phyloP scores from a whole-genome alignment of 2,888 invertebrate genomes.

The Platerodrilus igneus region DNA sequence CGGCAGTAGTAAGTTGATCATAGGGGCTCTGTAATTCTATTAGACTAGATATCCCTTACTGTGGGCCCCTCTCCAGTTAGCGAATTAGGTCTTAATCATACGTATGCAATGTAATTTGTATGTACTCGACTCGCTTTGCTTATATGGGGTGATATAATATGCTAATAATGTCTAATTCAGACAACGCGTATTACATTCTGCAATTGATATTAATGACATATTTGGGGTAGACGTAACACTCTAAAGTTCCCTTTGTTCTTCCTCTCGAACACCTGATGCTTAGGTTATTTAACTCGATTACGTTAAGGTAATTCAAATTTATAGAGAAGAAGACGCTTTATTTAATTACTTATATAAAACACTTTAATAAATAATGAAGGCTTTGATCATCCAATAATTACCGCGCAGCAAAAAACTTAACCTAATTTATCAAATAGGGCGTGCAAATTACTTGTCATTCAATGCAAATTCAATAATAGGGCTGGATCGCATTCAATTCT shows the following conservation, averaged over 20 bases:
- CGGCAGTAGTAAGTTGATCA: slow-evolving; percentile 41
- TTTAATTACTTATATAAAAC: slow-evolving; percentile 1
- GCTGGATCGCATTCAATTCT: slow-evolving; percentile 20
- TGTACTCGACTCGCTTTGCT: slow-evolving; percentile 30
- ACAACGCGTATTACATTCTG: slow-evolving; percentile 36
- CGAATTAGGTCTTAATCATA: slow-evolving; percentile 45
- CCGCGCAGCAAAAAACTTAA: slow-evolving; percentile 15
- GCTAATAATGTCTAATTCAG: slow-evolving; percentile 39
- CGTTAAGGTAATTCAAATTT: slow-evolving; percentile 16
- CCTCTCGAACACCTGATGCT: slow-evolving; percentile 21
- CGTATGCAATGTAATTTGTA: slow-evolving; percentile 44
- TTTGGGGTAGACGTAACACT: slow-evolving; percentile 22
- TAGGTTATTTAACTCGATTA: slow-evolving; percentile 19
- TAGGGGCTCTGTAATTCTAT: slow-evolving; percentile 45
- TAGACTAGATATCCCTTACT: slow-evolving; percentile 45
- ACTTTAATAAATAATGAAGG: slow-evolving; percentile 1
- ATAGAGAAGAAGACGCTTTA: slow-evolving; percentile 4
- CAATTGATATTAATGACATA: slow-evolving; percentile 41
- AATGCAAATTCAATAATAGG: slow-evolving; percentile 21
- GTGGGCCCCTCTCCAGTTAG: slow-evolving; percentile 40
- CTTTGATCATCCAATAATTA: slow-evolving; percentile 2
- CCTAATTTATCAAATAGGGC: slow-evolving; percentile 19
- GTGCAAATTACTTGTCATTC: slow-evolving; percentile 26
- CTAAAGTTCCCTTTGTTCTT: slow-evolving; percentile 21
- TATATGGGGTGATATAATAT: slow-evolving; percentile 39